Evolutionary conservation across 2,888 invertebrate species (phyloP).

Genomic region (Willowsia nigromaculata): DNA sequence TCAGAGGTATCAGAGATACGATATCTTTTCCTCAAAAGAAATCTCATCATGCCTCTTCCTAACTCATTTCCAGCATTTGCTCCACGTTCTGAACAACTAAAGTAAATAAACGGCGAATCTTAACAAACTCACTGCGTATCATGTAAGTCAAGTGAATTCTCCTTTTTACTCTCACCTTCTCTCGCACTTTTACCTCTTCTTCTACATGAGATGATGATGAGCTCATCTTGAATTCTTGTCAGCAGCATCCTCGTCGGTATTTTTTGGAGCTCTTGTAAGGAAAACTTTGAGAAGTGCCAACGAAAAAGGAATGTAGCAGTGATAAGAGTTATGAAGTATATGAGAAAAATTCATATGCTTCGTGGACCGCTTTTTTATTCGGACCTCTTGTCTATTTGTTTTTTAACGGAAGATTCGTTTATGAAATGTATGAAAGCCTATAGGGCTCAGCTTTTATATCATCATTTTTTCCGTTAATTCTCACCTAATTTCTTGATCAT

Average conservation of each 20-base stretch:
- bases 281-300: background rate
- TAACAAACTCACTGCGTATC: constrained; percentile 8
- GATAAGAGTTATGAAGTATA: background rate
- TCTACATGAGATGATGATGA: background rate
- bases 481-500: background rate
- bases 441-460: background rate
- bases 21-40: constrained; percentile 2
- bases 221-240: constrained; percentile 35
- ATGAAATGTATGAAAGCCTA: background rate
- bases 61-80: constrained; percentile 13
- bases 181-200: background rate
- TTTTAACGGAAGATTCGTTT: background rate
- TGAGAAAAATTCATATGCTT: too few species aligned
- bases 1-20: background rate
- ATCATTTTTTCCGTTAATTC: background rate
- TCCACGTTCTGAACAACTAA: background rate
- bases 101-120: constrained; percentile 40
- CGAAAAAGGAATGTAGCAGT: background rate
- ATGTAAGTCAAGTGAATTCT: constrained; percentile 18
- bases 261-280: background rate
- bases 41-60: background rate
- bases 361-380: too few species aligned
- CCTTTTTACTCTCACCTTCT: background rate
- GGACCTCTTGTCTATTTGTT: background rate
- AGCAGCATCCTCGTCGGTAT: background rate